A percentile compares a stretch with the other conserved stretches of the same genome.
phyloP scores from a whole-genome alignment of 1,140 invertebrate species.

The Pectinophora gossypiella region DNA sequence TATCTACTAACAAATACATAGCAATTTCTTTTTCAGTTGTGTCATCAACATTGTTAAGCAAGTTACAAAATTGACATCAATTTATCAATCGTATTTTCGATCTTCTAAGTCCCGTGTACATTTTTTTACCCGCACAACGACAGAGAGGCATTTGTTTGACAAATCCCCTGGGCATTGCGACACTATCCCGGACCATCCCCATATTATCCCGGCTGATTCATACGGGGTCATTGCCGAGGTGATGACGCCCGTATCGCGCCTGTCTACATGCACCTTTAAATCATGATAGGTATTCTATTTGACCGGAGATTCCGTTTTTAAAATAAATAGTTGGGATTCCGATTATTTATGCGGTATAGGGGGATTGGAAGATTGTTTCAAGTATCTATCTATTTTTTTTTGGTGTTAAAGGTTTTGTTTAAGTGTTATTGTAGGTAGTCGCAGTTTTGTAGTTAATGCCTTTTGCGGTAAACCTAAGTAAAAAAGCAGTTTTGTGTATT shows the following conservation, averaged over 20 bases:
- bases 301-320: slow-evolving; percentile 22
- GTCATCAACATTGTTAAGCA: neutral
- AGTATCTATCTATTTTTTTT: too few relatives aligned
- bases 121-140: neutral
- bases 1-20: neutral
- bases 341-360: slow-evolving; percentile 28
- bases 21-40: neutral
- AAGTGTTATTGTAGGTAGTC: too few relatives aligned
- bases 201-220: slow-evolving; percentile 67
- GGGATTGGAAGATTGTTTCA: too few relatives aligned
- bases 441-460: too few relatives aligned
- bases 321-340: slow-evolving; percentile 32
- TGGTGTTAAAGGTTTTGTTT: too few relatives aligned
- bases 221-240: slow-evolving; percentile 63
- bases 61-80: neutral
- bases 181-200: slow-evolving; percentile 50
- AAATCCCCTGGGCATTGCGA: slow-evolving; percentile 65
- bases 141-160: slow-evolving; percentile 65
- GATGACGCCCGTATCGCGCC: slow-evolving; percentile 56
- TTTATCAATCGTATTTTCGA: neutral
- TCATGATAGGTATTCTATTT: slow-evolving; percentile 55
- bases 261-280: slow-evolving; percentile 49
- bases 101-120: neutral
- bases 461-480: too few relatives aligned
- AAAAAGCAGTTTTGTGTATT: too few relatives aligned